These are phyloP conservation scores for Apomyelois bistriatella DNA, from an alignment of 2,888 invertebrate genomes.

Conservation along the genomic window DNA sequence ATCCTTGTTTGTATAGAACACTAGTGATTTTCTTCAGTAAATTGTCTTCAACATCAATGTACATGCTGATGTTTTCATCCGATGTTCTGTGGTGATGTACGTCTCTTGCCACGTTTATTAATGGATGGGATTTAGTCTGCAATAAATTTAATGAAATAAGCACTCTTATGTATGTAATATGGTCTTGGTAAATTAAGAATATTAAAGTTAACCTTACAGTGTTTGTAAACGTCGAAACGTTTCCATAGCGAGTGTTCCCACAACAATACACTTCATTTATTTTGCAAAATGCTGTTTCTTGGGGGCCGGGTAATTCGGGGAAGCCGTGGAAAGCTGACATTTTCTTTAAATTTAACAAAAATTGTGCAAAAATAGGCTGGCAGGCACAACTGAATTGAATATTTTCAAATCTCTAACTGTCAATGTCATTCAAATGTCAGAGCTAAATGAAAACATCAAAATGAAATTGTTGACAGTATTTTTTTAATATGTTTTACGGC, in stretches of 20 bases:
- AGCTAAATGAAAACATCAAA: no score
- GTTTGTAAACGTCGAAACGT: constrained; percentile 78
- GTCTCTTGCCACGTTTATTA: constrained; percentile 84
- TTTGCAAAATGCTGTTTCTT: constrained; percentile 81
- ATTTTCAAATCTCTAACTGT: not conserved
- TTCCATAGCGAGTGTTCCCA: constrained; percentile 77
- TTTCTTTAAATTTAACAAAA: constrained; percentile 14
- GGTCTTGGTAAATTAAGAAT: not conserved
- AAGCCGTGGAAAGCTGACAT: constrained; percentile 78
- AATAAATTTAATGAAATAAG: constrained; percentile 25
- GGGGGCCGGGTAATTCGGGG: constrained; percentile 69
- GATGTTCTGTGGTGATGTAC: constrained; percentile 77
- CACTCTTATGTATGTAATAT: not conserved
- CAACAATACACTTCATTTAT: constrained; percentile 82
- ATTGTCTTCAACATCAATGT: constrained; percentile 83
- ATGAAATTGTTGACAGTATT: no score
- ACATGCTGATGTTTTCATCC: constrained; percentile 79
- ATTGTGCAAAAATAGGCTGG: not conserved
- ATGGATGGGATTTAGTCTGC: constrained; percentile 84
- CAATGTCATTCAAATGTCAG: not conserved
- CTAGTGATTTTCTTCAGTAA: constrained; percentile 87
- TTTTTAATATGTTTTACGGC: no score
- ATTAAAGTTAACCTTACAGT: constrained; percentile 72
- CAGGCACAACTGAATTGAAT: not conserved
- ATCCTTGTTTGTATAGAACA: constrained; percentile 88